Conservation (phyloP, 2,797 vertebrate genomes). For the Falco novaeseelandiae region DNA sequence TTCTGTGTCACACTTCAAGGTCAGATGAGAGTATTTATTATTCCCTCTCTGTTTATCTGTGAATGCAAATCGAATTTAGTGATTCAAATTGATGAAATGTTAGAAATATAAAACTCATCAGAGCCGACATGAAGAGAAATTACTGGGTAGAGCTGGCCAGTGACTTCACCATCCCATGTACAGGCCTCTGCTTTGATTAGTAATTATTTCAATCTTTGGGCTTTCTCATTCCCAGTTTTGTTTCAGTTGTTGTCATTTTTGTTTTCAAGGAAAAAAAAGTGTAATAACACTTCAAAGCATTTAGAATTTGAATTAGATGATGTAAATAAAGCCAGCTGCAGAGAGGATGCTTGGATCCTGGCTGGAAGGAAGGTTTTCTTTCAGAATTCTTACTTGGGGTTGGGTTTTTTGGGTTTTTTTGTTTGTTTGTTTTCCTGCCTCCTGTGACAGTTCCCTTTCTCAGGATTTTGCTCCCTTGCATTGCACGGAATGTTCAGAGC, state of each 20-base stretch:
- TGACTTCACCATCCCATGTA: conserved; percentile 28
- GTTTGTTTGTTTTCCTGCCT: not conserved
- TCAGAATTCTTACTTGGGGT: not conserved
- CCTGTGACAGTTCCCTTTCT: not conserved
- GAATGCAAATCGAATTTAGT: conserved; percentile 80
- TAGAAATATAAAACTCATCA: conserved; percentile 71
- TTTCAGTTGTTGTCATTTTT: conserved; percentile 66
- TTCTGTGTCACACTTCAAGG: conserved; percentile 80
- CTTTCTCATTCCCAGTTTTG: conserved; percentile 66
- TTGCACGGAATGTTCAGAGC: not conserved
- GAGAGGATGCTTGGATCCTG: not conserved
- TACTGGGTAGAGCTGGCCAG: conserved; percentile 52
- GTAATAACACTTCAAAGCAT: conserved; percentile 56
- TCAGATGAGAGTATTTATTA: conserved; percentile 78
- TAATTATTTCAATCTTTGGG: conserved; percentile 69
- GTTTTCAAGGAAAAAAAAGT: conserved; percentile 46
- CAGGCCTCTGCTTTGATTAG: conserved; percentile 55
- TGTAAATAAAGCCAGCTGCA: conserved; percentile 32
- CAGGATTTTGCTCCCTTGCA: not conserved
- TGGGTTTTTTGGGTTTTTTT: not conserved
- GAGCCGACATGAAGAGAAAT: conserved; percentile 38
- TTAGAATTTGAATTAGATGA: conserved; percentile 61
- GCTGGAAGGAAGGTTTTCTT: not conserved
- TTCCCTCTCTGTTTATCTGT: conserved; percentile 80
- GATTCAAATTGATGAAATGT: conserved; percentile 75